Conservation (phyloP, 2,888 invertebrate species). For the Orgyia antiqua region DNA sequence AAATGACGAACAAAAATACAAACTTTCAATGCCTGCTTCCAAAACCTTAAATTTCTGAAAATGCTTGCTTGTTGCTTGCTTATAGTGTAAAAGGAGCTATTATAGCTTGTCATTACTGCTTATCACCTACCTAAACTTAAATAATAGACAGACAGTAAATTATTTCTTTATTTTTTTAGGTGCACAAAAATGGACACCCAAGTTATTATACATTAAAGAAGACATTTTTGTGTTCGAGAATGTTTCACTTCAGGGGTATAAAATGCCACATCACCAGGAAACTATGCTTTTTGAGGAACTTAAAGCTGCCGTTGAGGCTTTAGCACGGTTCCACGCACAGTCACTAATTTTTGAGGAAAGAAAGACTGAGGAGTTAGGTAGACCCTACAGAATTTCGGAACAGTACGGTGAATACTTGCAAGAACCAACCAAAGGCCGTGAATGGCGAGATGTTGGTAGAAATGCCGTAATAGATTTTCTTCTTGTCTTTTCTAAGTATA, state of each 20-base stretch:
- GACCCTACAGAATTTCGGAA: constrained; percentile 57
- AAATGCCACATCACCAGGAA: constrained; percentile 41
- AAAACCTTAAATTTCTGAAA: too few species aligned
- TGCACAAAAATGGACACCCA: constrained; percentile 50
- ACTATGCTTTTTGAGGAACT: constrained; percentile 55
- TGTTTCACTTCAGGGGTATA: constrained; percentile 45
- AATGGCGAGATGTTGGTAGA: constrained; percentile 56
- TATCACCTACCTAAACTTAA: too few species aligned
- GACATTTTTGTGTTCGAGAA: constrained; percentile 65
- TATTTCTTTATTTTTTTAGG: constrained; percentile 25
- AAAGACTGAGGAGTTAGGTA: constrained; percentile 43
- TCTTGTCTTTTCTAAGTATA: constrained; percentile 49
- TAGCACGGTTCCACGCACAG: constrained; percentile 72
- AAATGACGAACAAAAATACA: too few species aligned
- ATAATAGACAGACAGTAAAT: too few species aligned
- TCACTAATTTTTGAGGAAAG: constrained; percentile 65
- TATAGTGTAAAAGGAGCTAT: too few species aligned
- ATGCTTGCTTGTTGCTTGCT: too few species aligned
- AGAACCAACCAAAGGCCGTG: constrained; percentile 35
- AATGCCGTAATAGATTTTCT: constrained; percentile 54
- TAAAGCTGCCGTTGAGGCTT: constrained; percentile 49
- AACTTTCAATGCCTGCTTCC: too few species aligned
- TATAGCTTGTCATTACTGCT: too few species aligned
- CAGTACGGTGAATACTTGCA: constrained; percentile 46
- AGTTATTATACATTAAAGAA: constrained; percentile 38